Conservation (phyloP, 2,888 invertebrate species). For the Limnephilus auricula region DNA sequence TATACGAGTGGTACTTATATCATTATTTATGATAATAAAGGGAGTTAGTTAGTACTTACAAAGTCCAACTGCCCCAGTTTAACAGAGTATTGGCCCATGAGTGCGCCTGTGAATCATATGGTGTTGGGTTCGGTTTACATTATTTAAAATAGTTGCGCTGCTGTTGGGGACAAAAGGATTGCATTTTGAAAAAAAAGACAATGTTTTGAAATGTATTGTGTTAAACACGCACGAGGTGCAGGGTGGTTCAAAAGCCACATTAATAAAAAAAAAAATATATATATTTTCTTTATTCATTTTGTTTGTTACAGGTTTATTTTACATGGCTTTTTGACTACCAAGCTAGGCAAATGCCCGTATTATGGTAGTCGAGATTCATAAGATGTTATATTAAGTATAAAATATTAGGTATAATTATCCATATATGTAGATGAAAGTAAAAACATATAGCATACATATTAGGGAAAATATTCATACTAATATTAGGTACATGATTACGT, state of each 20-base stretch:
- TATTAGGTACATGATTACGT: too few relatives aligned
- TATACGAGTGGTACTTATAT: neutral
- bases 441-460: too few relatives aligned
- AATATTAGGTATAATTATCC: too few relatives aligned
- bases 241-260: neutral
- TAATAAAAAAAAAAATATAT: neutral
- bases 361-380: too few relatives aligned
- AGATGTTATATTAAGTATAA: too few relatives aligned
- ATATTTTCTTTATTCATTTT: too few relatives aligned
- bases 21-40: constrained; percentile 18
- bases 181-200: constrained; percentile 2
- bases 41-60: neutral
- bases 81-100: neutral
- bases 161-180: neutral
- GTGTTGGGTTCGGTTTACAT: neutral
- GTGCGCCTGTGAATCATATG: constrained; percentile 6
- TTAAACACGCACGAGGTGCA: constrained; percentile 20
- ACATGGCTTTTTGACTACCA: too few relatives aligned
- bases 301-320: too few relatives aligned
- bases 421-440: too few relatives aligned
- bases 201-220: constrained; percentile 32
- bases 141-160: neutral
- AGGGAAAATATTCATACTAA: too few relatives aligned
- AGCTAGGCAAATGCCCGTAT: too few relatives aligned
- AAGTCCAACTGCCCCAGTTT: constrained; percentile 17